Base-by-base conservation (phyloP, 1,140 invertebrate genomes). In the Palaemon carinicauda region DNA sequence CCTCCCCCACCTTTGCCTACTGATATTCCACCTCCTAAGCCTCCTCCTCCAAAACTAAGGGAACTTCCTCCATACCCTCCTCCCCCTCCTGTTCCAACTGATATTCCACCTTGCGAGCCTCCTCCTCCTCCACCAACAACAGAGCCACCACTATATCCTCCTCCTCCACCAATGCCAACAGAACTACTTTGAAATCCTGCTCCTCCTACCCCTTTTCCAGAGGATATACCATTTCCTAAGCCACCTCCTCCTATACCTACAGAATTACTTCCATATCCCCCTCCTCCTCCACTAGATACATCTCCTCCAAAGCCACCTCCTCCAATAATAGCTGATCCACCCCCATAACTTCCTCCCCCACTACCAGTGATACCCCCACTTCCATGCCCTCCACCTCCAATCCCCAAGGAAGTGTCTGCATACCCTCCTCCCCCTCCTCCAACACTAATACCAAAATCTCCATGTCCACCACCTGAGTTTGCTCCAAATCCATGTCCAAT, bases 11-110 rank as follows among this genome's bases (percentile, higher is more conserved):
- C 51, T 17, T 60, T 56, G 65, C 80, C 79, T 3, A 14, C 31
- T 10, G 77, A 82, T 54, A 65, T 83, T 1, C 51, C 52, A 50
- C 77, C 80, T 14, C 82, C 80, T 33, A 27, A 31, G 1, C 69
- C 73, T 54, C 54, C 71, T n/a, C 71, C 80, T n/a, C 86, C 89
- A 17, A 82, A 53, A 41, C 88, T 86, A 19, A 65, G 54, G 31
- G 81, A 77, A 24, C 15, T 41, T 1, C 69, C n/a, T 24, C 69
- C 27, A 17, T 31, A 24, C 24, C 69, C 69, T 73, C 69, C 69
- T 27, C 3, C 21, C 15, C 69, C 69, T 3, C 69, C 69, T 21
- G 3, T 29, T 1, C 69, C 29, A 24, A n/a, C 69, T 21, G 21
- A 24, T 21, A n/a, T 4, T 5, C 31, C 69, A 5, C 69, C 69